phyloP scores from a whole-genome alignment of 2,888 invertebrate genomes.

The Cerceris ruficornis region DNA sequence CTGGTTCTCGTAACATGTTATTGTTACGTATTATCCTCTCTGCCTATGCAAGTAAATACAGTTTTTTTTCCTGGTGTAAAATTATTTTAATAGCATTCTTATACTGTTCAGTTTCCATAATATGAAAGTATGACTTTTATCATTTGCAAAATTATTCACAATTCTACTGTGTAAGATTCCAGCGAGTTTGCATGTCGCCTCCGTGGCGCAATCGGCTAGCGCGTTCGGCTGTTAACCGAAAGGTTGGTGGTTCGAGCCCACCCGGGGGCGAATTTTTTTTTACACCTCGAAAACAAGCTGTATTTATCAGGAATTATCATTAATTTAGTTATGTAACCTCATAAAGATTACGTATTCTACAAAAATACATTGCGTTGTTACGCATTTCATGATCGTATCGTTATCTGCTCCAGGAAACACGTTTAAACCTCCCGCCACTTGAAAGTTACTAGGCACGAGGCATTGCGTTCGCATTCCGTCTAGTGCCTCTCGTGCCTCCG shows the following conservation, averaged over 20 bases:
- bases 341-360: too few species aligned
- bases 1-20: too few species aligned
- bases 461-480: constrained; percentile 25
- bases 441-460: background rate
- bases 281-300: background rate
- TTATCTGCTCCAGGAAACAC: background rate
- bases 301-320: background rate
- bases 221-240: constrained; percentile 99
- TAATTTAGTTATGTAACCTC: background rate
- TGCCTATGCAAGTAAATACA: background rate
- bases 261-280: constrained; percentile 89
- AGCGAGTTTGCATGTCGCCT: constrained; percentile 78
- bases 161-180: background rate
- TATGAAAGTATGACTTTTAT: background rate
- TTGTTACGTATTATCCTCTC: background rate
- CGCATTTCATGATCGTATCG: background rate
- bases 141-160: background rate
- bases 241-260: constrained; percentile 99
- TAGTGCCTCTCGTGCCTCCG: background rate
- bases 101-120: background rate
- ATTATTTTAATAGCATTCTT: background rate
- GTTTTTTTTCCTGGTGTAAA: background rate
- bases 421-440: constrained; percentile 21
- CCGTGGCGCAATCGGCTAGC: constrained; percentile 98
- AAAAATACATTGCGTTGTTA: too few species aligned